These are phyloP conservation scores for Steromphala cineraria DNA, from an alignment of 2,888 invertebrate species.

Conservation along the genomic window DNA sequence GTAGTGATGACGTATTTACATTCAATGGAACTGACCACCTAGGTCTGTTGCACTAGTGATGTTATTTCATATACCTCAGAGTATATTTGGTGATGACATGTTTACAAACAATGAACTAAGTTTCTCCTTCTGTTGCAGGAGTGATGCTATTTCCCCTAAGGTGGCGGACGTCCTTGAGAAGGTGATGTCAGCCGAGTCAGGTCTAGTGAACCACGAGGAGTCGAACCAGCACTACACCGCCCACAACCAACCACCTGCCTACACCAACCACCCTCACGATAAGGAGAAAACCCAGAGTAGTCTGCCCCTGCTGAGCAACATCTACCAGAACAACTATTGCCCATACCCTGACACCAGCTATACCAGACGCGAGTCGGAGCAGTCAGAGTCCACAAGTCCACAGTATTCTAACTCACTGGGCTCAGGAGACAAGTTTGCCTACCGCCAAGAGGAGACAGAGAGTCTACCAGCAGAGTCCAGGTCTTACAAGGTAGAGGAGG, in stretches of 20 bases:
- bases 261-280: conserved; percentile 9
- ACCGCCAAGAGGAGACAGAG: conserved; percentile 8
- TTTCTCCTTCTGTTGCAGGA: conserved; percentile 45
- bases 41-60: too few relatives aligned
- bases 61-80: too few relatives aligned
- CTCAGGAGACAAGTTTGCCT: conserved; percentile 9
- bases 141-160: conserved; percentile 57
- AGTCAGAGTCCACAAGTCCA: background rate
- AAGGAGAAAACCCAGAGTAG: conserved; percentile 16
- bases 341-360: background rate
- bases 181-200: conserved; percentile 34
- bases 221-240: background rate
- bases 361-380: background rate
- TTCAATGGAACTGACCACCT: too few relatives aligned
- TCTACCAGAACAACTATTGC: background rate
- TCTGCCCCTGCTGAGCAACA: background rate
- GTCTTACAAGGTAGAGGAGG: background rate
- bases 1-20: too few relatives aligned
- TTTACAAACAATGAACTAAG: too few relatives aligned
- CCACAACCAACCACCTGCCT: background rate
- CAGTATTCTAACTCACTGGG: background rate
- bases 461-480: background rate
- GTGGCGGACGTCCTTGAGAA: conserved; percentile 55
- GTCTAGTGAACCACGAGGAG: conserved; percentile 11
- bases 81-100: too few relatives aligned